A percentile compares a stretch with the other conserved stretches of the same genome.
Evolutionary conservation across 92 coral and sea anemone species (phyloP).

Genomic region (Parazoanthus atlanticus): DNA sequence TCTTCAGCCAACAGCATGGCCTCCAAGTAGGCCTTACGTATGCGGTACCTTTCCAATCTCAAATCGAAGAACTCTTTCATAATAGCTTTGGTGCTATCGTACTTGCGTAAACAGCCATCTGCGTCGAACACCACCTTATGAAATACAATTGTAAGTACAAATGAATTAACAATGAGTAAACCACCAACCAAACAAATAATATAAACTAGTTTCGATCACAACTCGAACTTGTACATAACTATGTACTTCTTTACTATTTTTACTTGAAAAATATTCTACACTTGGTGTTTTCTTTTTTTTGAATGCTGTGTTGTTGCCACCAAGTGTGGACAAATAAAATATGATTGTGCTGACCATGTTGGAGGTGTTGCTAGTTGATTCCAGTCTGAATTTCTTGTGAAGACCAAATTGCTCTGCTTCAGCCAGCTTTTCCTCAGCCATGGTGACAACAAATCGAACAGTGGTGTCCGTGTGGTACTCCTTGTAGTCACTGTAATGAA

Average conservation of each 20-base stretch:
- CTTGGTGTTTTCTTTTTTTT: background rate
- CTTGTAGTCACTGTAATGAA: conserved; percentile 80
- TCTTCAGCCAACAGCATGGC: conserved; percentile 95
- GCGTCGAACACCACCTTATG: conserved; percentile 91
- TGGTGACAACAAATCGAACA: conserved; percentile 74
- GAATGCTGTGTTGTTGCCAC: background rate
- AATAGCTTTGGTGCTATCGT: conserved; percentile 70
- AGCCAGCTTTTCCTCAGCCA: conserved; percentile 88
- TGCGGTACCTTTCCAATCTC: conserved; percentile 79
- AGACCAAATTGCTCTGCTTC: conserved; percentile 85
- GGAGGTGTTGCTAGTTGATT: conserved; percentile 65
- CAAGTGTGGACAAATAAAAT: background rate
- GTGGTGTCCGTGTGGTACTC: conserved; percentile 93
- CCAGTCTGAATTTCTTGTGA: conserved; percentile 89
- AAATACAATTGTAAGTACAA: background rate
- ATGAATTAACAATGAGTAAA: too few species aligned
- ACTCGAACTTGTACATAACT: too few species aligned
- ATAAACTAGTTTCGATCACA: too few species aligned
- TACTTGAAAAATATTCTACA: background rate
- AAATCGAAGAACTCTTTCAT: conserved; percentile 77
- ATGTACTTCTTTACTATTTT: too few species aligned
- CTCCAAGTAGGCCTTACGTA: conserved; percentile 89
- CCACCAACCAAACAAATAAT: too few species aligned
- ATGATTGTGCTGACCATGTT: conserved; percentile 78
- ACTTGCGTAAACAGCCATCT: conserved; percentile 87